Evolutionary conservation across 2,797 vertebrate species (phyloP).

Genomic region (Neosilurus hyrtlii): DNA sequence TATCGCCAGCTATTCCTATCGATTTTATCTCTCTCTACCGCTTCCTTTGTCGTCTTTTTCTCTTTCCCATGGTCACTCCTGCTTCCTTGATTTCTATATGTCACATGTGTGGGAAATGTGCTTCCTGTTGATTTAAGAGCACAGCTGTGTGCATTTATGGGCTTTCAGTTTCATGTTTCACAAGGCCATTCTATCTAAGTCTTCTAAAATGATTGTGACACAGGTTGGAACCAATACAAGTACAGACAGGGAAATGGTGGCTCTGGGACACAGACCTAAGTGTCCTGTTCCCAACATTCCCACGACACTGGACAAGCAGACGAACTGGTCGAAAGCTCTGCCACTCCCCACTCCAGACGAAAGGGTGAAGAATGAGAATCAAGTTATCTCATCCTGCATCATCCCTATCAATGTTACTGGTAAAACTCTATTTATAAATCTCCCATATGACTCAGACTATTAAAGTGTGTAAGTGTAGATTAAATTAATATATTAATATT

Average conservation of each 20-base stretch:
- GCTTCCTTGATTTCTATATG: background rate
- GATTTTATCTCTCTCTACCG: constrained; percentile 2
- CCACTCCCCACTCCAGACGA: constrained; percentile 88
- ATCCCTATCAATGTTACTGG: constrained; percentile 99
- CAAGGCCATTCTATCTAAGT: background rate
- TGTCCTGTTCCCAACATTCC: constrained; percentile 84
- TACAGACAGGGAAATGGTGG: constrained; percentile 79
- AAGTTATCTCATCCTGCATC: constrained; percentile 94
- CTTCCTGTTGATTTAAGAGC: background rate
- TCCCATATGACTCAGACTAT: background rate
- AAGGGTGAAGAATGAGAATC: constrained; percentile 87
- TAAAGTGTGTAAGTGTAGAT: background rate
- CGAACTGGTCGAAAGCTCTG: constrained; percentile 92
- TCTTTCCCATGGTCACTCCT: background rate
- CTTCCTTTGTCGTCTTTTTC: background rate
- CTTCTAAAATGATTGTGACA: constrained; percentile 8
- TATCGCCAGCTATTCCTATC: constrained; percentile 7
- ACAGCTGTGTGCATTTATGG: background rate
- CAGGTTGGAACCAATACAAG: constrained; percentile 87
- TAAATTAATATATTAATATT: background rate
- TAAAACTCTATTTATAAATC: constrained; percentile 60
- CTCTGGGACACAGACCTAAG: constrained; percentile 85
- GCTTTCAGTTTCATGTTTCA: background rate
- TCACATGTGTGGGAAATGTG: background rate
- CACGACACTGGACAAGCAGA: constrained; percentile 93